phyloP scores from a whole-genome alignment of 2,888 invertebrate species.

The Blastobasis adustella region DNA sequence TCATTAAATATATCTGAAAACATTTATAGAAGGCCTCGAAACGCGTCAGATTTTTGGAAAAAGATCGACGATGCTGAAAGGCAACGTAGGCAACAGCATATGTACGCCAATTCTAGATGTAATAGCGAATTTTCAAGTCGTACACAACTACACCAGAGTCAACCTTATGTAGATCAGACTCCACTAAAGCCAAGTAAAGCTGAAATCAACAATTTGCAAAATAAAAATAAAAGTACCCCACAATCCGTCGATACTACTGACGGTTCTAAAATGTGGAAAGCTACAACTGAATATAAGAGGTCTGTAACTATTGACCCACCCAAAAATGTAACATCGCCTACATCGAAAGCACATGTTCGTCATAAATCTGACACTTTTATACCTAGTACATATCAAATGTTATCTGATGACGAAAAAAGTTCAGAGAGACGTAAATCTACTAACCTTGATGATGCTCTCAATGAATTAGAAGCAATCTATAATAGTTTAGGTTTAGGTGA shows the following conservation, averaged over 20 bases:
- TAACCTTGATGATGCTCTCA: constrained; percentile 90
- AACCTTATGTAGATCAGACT: constrained; percentile 34
- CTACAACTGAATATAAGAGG: constrained; percentile 64
- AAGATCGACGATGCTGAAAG: constrained; percentile 74
- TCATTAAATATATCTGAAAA: constrained; percentile 42
- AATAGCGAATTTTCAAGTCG: constrained; percentile 53
- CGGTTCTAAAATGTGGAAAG: constrained; percentile 64
- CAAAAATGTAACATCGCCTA: constrained; percentile 44
- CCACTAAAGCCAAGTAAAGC: constrained; percentile 22
- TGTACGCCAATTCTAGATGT: constrained; percentile 48
- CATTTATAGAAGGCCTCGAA: constrained; percentile 55
- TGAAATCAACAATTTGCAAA: constrained; percentile 39
- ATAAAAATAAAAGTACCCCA: constrained; percentile 44
- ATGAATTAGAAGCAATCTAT: constrained; percentile 93
- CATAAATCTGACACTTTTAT: constrained; percentile 66
- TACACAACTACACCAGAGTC: constrained; percentile 31
- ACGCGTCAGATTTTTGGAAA: constrained; percentile 78
- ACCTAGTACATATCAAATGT: constrained; percentile 48
- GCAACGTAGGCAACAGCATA: constrained; percentile 47
- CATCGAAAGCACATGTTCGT: constrained; percentile 53
- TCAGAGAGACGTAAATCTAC: constrained; percentile 79
- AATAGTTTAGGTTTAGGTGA: constrained; percentile 90
- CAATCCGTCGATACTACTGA: constrained; percentile 50
- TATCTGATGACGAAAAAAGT: constrained; percentile 63
- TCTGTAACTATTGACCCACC: constrained; percentile 54